Evolutionary conservation across 2,113 vertebrate genomes (phyloP).

Genomic region (Amphilophus citrinellus): DNA sequence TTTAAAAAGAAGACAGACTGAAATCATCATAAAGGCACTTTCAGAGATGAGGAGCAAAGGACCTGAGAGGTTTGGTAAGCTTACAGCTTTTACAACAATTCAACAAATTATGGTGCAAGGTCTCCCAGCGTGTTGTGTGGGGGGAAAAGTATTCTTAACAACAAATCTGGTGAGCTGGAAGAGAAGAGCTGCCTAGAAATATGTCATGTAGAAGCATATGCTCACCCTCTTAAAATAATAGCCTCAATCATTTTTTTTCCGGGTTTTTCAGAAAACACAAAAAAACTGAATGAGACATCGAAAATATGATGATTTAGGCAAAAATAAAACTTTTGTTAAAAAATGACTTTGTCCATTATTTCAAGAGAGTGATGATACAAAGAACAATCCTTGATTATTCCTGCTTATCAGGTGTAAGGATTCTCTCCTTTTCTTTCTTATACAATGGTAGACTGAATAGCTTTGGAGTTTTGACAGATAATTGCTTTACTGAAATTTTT

Average conservation of each 20-base stretch:
- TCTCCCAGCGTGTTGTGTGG: background rate
- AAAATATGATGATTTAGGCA: no score
- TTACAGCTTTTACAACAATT: background rate
- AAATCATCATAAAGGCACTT: background rate
- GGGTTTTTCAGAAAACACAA: no score
- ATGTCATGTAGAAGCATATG: no score
- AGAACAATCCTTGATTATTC: background rate
- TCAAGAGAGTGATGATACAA: no score
- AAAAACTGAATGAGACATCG: no score
- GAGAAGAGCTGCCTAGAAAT: background rate
- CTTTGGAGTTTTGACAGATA: background rate
- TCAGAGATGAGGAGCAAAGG: background rate
- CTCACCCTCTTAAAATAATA: no score
- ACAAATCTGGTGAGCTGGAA: background rate
- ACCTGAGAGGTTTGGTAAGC: background rate
- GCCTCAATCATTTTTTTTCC: no score
- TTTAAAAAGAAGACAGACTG: background rate
- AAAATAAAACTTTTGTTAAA: no score
- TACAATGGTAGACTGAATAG: background rate
- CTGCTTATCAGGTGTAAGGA: background rate
- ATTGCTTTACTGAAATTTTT: background rate
- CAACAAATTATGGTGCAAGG: slow-evolving; percentile 3
- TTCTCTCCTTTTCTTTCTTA: background rate
- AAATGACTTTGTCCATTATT: no score
- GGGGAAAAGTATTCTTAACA: background rate